Conservation (phyloP, 2,888 invertebrate species). For the Sericinus montela region DNA sequence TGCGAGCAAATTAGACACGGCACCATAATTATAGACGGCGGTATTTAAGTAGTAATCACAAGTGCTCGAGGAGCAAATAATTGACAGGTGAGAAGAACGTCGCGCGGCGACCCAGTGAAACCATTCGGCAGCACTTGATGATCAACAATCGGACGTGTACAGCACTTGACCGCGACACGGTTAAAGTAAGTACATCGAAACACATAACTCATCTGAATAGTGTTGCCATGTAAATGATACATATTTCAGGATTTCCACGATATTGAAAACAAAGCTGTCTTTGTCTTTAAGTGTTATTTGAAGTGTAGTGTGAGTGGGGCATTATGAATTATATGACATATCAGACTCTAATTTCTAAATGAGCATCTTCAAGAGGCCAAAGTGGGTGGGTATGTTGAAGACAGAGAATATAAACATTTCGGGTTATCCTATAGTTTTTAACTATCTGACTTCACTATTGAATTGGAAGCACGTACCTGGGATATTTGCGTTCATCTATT, state of each 20-base stretch:
- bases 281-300: too few species aligned
- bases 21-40: conserved; percentile 57
- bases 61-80: conserved; percentile 41
- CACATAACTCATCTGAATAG: neutral
- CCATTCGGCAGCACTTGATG: conserved; percentile 25
- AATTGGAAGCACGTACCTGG: too few species aligned
- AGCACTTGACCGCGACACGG: conserved; percentile 43
- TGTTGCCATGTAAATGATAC: neutral
- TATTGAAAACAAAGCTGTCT: too few species aligned
- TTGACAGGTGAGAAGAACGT: conserved; percentile 40
- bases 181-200: conserved; percentile 35
- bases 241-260: neutral
- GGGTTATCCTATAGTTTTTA: too few species aligned
- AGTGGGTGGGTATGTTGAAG: too few species aligned
- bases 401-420: too few species aligned
- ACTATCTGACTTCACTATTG: too few species aligned
- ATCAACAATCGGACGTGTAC: conserved; percentile 27
- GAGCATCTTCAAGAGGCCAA: too few species aligned
- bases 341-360: too few species aligned
- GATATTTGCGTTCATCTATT: too few species aligned
- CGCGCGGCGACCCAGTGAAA: conserved; percentile 39
- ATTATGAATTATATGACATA: too few species aligned
- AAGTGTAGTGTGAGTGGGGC: too few species aligned
- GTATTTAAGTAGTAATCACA: conserved; percentile 57
- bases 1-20: conserved; percentile 60